A percentile compares a stretch with the other conserved stretches of the same genome.
phyloP scores from a whole-genome alignment of 2,797 vertebrate genomes.

The Luscinia megarhynchos region DNA sequence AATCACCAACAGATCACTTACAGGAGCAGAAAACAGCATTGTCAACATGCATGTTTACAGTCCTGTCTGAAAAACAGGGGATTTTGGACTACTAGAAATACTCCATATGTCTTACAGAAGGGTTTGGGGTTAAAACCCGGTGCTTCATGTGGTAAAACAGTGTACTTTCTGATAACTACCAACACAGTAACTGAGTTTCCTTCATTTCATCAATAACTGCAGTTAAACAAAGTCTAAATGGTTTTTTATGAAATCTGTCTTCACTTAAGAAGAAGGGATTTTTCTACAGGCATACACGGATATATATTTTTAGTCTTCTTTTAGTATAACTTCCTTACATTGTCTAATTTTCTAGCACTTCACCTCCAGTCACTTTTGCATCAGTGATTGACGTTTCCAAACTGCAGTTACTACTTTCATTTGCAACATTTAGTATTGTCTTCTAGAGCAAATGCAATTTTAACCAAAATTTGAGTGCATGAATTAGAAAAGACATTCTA shows the following conservation, averaged over 20 bases:
- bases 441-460: slow-evolving; percentile 45
- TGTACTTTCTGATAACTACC: neutral
- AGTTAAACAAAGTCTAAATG: neutral
- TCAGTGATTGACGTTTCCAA: neutral
- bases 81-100: slow-evolving; percentile 21
- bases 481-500: neutral
- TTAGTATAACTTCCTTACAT: slow-evolving; percentile 21
- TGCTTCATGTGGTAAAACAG: slow-evolving; percentile 48
- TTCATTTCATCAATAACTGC: slow-evolving; percentile 48
- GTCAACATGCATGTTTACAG: slow-evolving; percentile 16
- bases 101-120: slow-evolving; percentile 42
- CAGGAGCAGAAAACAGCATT: slow-evolving; percentile 24
- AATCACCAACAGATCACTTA: neutral
- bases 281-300: slow-evolving; percentile 33
- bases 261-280: slow-evolving; percentile 53
- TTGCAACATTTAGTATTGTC: neutral
- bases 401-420: slow-evolving; percentile 35
- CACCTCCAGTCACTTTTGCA: slow-evolving; percentile 32
- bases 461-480: slow-evolving; percentile 34
- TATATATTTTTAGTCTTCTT: neutral
- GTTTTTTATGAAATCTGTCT: slow-evolving; percentile 28
- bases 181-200: neutral
- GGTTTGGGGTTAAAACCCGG: slow-evolving; percentile 46
- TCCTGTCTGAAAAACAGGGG: slow-evolving; percentile 4
- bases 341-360: neutral